Evolutionary conservation across 2,113 vertebrate species (phyloP).

Genomic region (Tachuris rubrigastra): DNA sequence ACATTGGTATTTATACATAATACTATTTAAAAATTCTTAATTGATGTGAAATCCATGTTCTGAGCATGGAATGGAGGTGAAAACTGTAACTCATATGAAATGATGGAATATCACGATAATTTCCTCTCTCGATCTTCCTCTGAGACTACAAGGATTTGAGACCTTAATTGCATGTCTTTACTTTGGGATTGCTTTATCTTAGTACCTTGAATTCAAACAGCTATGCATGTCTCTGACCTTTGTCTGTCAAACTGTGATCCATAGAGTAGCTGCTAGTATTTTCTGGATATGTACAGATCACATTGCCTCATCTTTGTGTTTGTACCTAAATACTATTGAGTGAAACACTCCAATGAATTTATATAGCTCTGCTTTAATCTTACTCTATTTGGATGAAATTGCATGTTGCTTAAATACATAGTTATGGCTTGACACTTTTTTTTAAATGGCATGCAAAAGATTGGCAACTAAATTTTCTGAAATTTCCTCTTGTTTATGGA

Average conservation of each 20-base stretch:
- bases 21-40: background rate
- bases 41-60: background rate
- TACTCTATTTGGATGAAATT: background rate
- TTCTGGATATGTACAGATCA: background rate
- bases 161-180: background rate
- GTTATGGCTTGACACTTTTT: background rate
- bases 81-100: background rate
- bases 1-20: background rate
- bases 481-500: background rate
- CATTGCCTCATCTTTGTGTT: background rate
- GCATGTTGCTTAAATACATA: background rate
- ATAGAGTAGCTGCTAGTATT: background rate
- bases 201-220: background rate
- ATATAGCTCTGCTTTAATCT: background rate
- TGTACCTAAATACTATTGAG: background rate
- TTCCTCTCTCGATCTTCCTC: background rate
- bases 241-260: background rate
- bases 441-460: background rate
- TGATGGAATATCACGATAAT: background rate
- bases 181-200: background rate
- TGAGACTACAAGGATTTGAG: background rate
- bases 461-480: background rate
- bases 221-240: background rate
- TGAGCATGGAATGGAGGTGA: background rate
- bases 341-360: background rate